These are phyloP conservation scores for Esox niger DNA, from an alignment of 2,113 vertebrate species.

Conservation along the genomic window DNA sequence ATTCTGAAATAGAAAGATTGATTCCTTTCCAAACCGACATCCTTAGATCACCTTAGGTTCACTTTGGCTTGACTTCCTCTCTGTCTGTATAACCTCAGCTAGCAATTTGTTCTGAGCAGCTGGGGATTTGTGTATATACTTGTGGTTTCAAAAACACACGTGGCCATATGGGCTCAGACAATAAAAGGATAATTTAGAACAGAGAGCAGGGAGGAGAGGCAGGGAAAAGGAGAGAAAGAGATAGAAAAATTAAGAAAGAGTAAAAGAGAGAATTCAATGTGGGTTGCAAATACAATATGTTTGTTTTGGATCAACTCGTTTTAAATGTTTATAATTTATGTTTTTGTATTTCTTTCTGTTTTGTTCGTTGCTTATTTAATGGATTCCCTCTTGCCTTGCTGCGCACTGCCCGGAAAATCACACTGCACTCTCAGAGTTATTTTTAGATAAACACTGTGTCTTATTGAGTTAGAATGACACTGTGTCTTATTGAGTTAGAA, in stretches of 20 bases:
- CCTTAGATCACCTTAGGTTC: slow-evolving; percentile 23
- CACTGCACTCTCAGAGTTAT: too few species aligned
- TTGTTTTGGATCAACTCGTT: background rate
- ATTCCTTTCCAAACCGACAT: background rate
- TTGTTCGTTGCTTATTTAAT: too few species aligned
- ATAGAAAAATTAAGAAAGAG: slow-evolving; percentile 4
- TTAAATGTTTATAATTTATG: background rate
- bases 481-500: too few species aligned
- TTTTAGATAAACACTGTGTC: too few species aligned
- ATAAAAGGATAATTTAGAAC: slow-evolving; percentile 20
- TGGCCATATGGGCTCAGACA: slow-evolving; percentile 42
- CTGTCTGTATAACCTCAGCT: slow-evolving; percentile 20
- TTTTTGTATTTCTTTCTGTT: too few species aligned
- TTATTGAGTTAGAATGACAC: too few species aligned
- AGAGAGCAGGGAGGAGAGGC: slow-evolving; percentile 11
- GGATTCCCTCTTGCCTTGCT: too few species aligned
- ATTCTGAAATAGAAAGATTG: too few species aligned
- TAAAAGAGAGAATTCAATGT: slow-evolving; percentile 4
- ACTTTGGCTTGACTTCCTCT: slow-evolving; percentile 10
- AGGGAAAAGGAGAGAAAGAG: slow-evolving; percentile 18
- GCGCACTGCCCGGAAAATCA: too few species aligned
- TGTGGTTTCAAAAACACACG: slow-evolving; percentile 36
- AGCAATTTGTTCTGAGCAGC: slow-evolving; percentile 28
- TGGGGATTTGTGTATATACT: slow-evolving; percentile 38
- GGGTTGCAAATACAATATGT: background rate